Conservation (phyloP, 2,113 vertebrate genomes). For the Centrocercus urophasianus region DNA sequence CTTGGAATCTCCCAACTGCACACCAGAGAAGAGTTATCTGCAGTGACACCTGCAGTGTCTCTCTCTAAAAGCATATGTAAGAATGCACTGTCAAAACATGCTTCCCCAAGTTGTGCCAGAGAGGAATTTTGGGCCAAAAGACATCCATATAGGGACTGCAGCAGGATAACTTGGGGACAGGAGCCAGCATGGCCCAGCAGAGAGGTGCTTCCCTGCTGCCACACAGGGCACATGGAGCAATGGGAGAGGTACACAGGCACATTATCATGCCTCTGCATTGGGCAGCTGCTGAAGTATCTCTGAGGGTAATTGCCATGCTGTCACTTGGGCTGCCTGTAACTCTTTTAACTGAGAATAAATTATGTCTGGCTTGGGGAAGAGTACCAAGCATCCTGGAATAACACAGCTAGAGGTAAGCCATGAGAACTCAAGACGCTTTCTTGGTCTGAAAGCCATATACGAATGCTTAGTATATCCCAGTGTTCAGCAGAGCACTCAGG, state of each 20-base stretch:
- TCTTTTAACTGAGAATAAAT: background rate
- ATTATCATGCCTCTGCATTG: background rate
- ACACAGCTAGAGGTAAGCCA: background rate
- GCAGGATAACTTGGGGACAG: background rate
- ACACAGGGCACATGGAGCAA: background rate
- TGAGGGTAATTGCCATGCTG: background rate
- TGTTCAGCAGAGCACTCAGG: background rate
- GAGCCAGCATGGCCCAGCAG: accelerated
- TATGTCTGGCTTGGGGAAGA: background rate
- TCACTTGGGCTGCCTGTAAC: background rate
- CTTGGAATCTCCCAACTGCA: background rate
- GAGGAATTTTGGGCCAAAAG: conserved; percentile 14
- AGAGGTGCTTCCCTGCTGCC: accelerated
- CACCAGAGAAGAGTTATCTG: background rate
- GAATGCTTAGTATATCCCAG: background rate
- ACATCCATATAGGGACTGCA: background rate
- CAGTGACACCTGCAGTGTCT: conserved; percentile 20
- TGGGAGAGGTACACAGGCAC: accelerated
- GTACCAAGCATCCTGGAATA: background rate
- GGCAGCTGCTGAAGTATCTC: background rate
- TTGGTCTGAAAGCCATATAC: background rate
- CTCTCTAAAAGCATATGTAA: background rate
- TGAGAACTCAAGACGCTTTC: background rate
- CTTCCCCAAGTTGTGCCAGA: background rate
- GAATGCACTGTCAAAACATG: conserved; percentile 21